A percentile compares a stretch with the other conserved stretches of the same genome.
phyloP scores from a whole-genome alignment of 2,113 vertebrate genomes.

The Psephotus haematonotus region DNA sequence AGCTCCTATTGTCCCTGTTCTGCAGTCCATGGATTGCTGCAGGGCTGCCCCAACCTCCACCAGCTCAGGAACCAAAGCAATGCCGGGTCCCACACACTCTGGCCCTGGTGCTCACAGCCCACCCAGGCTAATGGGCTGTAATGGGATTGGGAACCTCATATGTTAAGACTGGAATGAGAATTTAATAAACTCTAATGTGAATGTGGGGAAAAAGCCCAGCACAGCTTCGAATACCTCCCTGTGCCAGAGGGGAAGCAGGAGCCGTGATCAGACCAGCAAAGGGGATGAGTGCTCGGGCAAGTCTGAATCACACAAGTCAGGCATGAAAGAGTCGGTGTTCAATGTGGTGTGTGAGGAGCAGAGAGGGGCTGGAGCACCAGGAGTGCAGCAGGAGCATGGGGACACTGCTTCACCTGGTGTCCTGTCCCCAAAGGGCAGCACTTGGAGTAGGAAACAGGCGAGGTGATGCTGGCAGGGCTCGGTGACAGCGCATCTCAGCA shows the following conservation, averaged over 20 bases:
- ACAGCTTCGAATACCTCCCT: not conserved
- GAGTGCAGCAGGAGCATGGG: not conserved
- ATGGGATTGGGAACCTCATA: constrained; percentile 19
- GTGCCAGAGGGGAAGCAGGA: not conserved
- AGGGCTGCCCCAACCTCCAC: not conserved
- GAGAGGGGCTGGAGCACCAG: not conserved
- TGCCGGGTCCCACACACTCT: not conserved
- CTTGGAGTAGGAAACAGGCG: not conserved
- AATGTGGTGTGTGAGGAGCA: not conserved
- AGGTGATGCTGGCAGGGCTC: not conserved
- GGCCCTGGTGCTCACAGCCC: not conserved
- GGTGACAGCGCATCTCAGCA: not conserved
- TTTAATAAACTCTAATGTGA: constrained; percentile 37
- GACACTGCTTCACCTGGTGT: not conserved
- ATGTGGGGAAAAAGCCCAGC: not conserved
- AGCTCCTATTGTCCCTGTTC: not conserved
- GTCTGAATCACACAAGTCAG: not conserved
- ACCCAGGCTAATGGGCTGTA: constrained; percentile 6
- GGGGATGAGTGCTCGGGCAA: not conserved
- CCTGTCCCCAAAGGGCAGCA: not conserved
- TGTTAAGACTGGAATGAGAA: not conserved
- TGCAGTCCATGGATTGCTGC: not conserved
- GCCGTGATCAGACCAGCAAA: not conserved
- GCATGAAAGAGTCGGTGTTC: not conserved
- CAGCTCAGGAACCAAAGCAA: not conserved